Percentiles rank a stretch among this genome's conserved stretches.
phyloP scores from a whole-genome alignment of 2,797 vertebrate species.

The Taeniopygia guttata region DNA sequence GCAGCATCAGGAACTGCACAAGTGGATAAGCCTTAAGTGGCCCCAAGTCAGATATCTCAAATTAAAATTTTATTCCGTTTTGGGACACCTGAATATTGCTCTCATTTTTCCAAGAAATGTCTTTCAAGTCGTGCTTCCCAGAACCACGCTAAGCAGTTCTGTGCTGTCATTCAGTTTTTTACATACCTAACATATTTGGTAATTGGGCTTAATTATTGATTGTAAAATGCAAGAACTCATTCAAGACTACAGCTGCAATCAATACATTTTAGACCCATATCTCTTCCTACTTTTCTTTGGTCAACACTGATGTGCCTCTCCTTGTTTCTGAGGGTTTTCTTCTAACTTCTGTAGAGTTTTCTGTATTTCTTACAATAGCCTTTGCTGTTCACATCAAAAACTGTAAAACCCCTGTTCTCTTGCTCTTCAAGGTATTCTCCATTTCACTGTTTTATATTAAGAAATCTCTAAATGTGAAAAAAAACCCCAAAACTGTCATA shows the following conservation, averaged over 20 bases:
- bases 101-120: not conserved
- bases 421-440: not conserved
- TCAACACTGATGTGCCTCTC: not conserved
- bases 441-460: not conserved
- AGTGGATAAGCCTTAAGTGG: not conserved
- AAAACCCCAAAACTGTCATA: not conserved
- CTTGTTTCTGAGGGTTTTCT: not conserved
- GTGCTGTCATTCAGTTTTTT: not conserved
- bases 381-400: not conserved
- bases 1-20: not conserved
- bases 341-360: not conserved
- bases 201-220: not conserved
- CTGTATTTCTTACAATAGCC: not conserved
- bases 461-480: not conserved
- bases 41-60: not conserved
- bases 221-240: not conserved
- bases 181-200: not conserved
- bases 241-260: not conserved
- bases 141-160: not conserved
- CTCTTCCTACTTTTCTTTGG: not conserved
- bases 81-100: not conserved
- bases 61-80: not conserved
- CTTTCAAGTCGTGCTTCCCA: not conserved
- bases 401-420: not conserved
- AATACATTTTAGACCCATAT: rapidly evolving